phyloP scores from a whole-genome alignment of 2,797 vertebrate species.

The Brachyalestes nurse region DNA sequence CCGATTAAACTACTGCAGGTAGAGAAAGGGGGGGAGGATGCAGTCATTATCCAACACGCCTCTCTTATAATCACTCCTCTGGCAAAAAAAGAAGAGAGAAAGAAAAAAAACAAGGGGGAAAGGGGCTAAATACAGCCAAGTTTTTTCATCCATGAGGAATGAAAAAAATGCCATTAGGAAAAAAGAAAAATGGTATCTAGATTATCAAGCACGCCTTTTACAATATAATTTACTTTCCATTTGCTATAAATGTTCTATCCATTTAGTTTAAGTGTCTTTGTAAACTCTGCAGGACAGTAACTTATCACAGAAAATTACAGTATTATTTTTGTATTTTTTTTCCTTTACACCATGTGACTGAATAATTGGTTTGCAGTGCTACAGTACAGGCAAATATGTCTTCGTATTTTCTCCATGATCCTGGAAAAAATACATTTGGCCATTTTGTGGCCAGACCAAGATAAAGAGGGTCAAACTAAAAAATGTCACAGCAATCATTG shows the following conservation, averaged over 20 bases:
- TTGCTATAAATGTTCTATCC: constrained; percentile 22
- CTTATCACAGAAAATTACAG: constrained; percentile 17
- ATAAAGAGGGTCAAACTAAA: constrained; percentile 77
- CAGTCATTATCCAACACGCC: constrained; percentile 80
- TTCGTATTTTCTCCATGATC: constrained; percentile 69
- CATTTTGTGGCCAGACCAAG: constrained; percentile 72
- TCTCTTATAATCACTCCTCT: constrained; percentile 77
- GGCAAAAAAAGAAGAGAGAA: constrained; percentile 63
- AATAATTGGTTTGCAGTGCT: constrained; percentile 6
- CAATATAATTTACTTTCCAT: constrained; percentile 26
- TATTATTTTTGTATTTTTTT: constrained; percentile 6
- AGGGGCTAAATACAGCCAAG: constrained; percentile 53
- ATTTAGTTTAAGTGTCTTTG: constrained; percentile 24
- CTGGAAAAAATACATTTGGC: constrained; percentile 76
- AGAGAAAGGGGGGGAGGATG: constrained; percentile 76
- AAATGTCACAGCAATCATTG: constrained; percentile 79
- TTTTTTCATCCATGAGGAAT: constrained; percentile 22
- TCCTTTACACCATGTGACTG: constrained; percentile 55
- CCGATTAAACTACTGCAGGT: constrained; percentile 99
- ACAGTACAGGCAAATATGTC: constrained; percentile 57
- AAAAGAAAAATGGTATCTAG: not conserved
- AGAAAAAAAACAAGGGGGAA: constrained; percentile 18
- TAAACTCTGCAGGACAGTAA: constrained; percentile 23
- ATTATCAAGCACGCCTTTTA: constrained; percentile 19
- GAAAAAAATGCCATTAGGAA: constrained; percentile 7